Base-by-base conservation (phyloP, 2,797 vertebrate genomes). In the Brotogeris chrysoptera region DNA sequence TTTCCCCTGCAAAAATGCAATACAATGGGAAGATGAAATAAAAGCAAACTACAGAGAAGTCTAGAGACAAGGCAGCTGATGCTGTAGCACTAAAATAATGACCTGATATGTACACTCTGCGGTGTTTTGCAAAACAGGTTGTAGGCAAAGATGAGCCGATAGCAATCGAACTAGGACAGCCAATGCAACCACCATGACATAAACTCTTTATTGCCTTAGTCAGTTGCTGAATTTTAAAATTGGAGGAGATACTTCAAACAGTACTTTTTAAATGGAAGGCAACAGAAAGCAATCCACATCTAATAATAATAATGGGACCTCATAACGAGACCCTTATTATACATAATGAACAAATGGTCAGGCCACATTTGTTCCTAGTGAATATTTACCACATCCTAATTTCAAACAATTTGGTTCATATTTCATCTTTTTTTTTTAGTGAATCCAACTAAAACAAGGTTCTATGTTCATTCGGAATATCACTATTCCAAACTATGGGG, bases 31-130 rank as follows among this genome's bases (percentile, higher is more conserved):
- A 96, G 80, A 87, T 78, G n/a, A 95, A 96, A 71, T 52, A 93
- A 91, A 88, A 95, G 39, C 60, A 80, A 96, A 71, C 55, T 77
- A 91, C 92, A 91, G 24, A 47, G 64, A 96, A 86, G 79, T 80
- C 88, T 94, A 64, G 55, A 91, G 57, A 64, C 38, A 89, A 91
- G 41, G 80, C 16, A 86, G 61, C 49, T 92, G 81, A 86, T 90
- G 69, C 77, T 91, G 55, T 66, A 94, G 64, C 55, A 85, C 17
- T 80, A 80, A 89, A 88, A 95, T 87, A 97, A 96, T 78, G 70
- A 95, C 59, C 77, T 74, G 80, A 86, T 50, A 88, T 3, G 30
- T 43, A 76, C 13, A 84, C n/a, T 57, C 72, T 32, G 34, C 47
- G 68, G 79, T 10, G 34, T 86, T 90, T 76, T 80, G 50, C 49